A percentile compares a stretch with the other conserved stretches of the same genome.
Evolutionary conservation across 2,888 invertebrate species (phyloP).

Genomic region (Trisateles emortualis): DNA sequence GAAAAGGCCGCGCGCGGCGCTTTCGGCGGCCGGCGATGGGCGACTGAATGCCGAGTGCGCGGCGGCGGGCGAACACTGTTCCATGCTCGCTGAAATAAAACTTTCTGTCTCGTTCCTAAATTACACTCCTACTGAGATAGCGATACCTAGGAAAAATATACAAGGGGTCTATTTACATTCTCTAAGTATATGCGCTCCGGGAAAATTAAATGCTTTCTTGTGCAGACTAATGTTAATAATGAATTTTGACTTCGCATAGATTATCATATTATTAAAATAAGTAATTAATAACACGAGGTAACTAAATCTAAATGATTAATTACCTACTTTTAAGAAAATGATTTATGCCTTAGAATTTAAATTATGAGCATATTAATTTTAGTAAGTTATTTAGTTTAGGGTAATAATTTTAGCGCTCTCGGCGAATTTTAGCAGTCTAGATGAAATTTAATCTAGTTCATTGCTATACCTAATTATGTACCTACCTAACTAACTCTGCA

Average conservation of each 20-base stretch:
- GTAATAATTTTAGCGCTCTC: neutral
- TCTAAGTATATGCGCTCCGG: neutral
- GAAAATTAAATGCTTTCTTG: neutral
- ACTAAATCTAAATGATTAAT: neutral
- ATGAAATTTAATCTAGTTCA: too few species aligned
- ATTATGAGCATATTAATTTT: neutral
- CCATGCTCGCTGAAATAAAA: conserved; percentile 40
- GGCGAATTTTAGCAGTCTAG: too few species aligned
- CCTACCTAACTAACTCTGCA: too few species aligned
- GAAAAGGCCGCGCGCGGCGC: conserved; percentile 72
- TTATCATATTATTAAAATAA: neutral
- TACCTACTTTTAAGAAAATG: neutral
- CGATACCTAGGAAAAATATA: conserved; percentile 9
- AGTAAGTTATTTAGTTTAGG: neutral
- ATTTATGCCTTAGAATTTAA: neutral
- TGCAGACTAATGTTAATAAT: neutral
- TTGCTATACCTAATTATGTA: too few species aligned
- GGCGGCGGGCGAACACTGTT: conserved; percentile 67
- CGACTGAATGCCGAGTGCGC: conserved; percentile 65
- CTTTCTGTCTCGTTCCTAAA: conserved; percentile 45
- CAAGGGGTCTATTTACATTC: neutral
- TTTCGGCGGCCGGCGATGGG: conserved; percentile 69
- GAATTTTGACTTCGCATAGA: neutral
- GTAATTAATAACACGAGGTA: neutral
- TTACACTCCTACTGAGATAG: conserved; percentile 31